phyloP scores from a whole-genome alignment of 2,113 vertebrate genomes.

The Pampusana beccarii region DNA sequence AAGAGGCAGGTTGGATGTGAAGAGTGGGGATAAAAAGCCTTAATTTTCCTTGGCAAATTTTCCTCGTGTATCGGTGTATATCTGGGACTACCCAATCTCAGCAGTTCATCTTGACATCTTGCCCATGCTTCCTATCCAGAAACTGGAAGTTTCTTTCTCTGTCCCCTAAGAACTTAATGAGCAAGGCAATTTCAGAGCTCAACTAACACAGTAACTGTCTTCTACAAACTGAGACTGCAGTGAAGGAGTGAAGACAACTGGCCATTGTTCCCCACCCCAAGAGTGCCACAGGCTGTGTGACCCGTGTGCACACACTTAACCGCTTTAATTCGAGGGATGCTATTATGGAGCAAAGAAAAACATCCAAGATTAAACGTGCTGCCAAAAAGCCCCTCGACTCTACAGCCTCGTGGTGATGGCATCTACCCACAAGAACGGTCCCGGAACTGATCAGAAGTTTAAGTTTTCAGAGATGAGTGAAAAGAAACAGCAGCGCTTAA shows the following conservation, averaged over 20 bases:
- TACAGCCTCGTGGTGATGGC: fast-evolving
- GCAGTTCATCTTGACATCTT: not conserved
- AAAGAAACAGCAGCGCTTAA: fast-evolving
- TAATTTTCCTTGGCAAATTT: not conserved
- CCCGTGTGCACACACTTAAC: fast-evolving
- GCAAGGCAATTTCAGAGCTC: not conserved
- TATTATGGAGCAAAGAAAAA: fast-evolving
- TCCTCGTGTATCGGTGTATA: not conserved
- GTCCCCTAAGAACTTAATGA: not conserved
- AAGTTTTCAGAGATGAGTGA: fast-evolving
- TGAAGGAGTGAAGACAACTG: not conserved
- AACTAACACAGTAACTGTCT: not conserved
- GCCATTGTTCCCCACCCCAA: fast-evolving
- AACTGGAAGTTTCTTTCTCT: not conserved
- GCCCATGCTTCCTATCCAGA: not conserved
- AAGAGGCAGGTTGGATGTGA: not conserved
- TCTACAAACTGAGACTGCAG: not conserved
- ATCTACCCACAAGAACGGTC: fast-evolving
- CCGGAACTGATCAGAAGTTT: not conserved
- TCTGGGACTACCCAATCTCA: not conserved
- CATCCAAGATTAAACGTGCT: fast-evolving
- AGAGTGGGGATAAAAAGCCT: fast-evolving
- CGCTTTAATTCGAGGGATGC: not conserved
- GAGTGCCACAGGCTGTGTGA: not conserved
- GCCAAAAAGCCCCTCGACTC: fast-evolving